Base-by-base conservation (phyloP, 2,888 invertebrate species). In the Andrena praecox region DNA sequence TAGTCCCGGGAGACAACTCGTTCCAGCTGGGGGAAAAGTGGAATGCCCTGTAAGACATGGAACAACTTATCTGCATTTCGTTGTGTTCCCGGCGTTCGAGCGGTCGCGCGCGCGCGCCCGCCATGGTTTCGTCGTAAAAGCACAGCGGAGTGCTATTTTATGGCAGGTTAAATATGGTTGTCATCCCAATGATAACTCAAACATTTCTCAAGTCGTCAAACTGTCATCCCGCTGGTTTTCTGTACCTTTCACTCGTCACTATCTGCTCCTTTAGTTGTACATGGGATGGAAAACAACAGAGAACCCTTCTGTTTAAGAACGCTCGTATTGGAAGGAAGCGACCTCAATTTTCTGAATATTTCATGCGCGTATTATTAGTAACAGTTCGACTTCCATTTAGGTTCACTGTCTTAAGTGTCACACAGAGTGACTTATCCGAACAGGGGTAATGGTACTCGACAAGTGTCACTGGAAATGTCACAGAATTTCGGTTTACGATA, bases 131-230 rank as follows among this genome's bases (percentile, higher is more conserved):
- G 48, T 84, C 84, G 84, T 89, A 85, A 89, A 85, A 87, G 83
- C 77, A 77, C 70, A 70, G 64, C 68, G 42, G 82, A 88, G 88
- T 86, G 86, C 87, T 85, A 85, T 85, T 89, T 89, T 88, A 88
- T 78, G 85, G 78, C 77, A 74, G 85, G 80, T 85, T 84, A 80
- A 89, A 81, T 87, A 87, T 74, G 85, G 76, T 85, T 85, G 89
- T 87, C 88, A 80, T 82, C 70, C 77, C 7, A 71, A 78, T 79
- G 88, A 89, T 88, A 88, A 88, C 77, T 89, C 90, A 87, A 90
- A 86, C 89, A 84, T 88, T 88, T 82, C 77, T 78, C 84, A 29
- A 80, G 86, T 90, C 88, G 87, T 90, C 88, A 87, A 90, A 77
- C 85, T 86, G 90, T 90, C 90, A 86, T 67, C 80, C 79, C 27